Base-by-base conservation (phyloP, 2,888 invertebrate genomes). In the Microctonus hyperodae region DNA sequence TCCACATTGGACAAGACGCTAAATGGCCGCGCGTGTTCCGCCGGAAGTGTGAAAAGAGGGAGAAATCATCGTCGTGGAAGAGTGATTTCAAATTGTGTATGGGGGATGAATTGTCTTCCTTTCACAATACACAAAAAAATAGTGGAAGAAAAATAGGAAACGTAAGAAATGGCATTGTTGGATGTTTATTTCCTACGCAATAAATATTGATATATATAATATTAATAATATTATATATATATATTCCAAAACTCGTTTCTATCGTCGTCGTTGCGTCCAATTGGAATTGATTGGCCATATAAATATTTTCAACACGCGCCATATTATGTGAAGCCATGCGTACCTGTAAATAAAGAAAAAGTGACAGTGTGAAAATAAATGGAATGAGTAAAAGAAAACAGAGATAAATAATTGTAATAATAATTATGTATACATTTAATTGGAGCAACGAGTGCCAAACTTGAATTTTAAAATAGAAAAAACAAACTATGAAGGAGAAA, bases 391-490 rank as follows among this genome's bases (percentile, higher is more conserved):
- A 55, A 35, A 56, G 10, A 23, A 51, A 48, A 65, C 4, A 67
- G 31, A 68, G 53, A 60, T 60, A 67, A 69, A 71, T 48, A 70
- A 69, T 63, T 63, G 65, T 51, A 66, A 59, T 63, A 67, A 65
- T 65, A 28, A 16, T 20, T 44, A 16, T 20, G 16, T 44, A 44
- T 44, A 44, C 4, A 44, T 44, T n/a, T 44, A n/a, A 23, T 48
- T 23, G 67, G 72, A 75, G 72, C 72, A 78, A 75, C 71, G 79
- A 80, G 82, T 83, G 83, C 82, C 83, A 83, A 83, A 83, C 79
- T 79, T 81, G 72, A 74, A 78, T 65, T 70, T 72, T 71, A 71
- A 74, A 44, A 13, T 11, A 7, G 11, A 53, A 33, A 40, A 28
- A 13, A 59, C 35, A 13, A 55, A 22, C 28, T 33, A 28, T 28